phyloP scores from a whole-genome alignment of 2,113 vertebrate genomes.

The Lepisosteus oculatus region DNA sequence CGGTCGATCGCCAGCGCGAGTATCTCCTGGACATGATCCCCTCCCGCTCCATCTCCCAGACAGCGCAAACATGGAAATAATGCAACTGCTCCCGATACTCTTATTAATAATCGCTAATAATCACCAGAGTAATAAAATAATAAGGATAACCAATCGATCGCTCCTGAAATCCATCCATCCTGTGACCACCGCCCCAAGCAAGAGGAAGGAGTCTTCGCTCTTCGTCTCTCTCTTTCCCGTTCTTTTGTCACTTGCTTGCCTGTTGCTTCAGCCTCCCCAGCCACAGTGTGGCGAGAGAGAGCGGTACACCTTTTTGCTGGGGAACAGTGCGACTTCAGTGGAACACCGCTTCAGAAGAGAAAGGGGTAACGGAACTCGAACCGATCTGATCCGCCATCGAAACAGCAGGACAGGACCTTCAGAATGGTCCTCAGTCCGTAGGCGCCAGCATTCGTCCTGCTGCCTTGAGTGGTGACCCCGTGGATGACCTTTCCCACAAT shows the following conservation, averaged over 20 bases:
- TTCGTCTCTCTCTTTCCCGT: constrained; percentile 31
- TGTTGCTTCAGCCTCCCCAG: constrained; percentile 23
- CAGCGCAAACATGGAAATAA: constrained; percentile 94
- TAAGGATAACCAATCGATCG: constrained; percentile 34
- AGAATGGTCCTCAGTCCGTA: too few relatives aligned
- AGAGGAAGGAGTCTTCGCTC: background rate
- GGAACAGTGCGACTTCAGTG: too few relatives aligned
- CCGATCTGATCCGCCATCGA: too few relatives aligned
- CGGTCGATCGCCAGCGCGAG: constrained; percentile 92
- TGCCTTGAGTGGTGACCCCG: too few relatives aligned
- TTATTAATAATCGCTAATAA: constrained; percentile 52
- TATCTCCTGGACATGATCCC: constrained; percentile 98
- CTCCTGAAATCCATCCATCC: constrained; percentile 25
- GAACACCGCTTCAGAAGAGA: too few relatives aligned
- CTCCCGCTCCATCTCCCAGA: constrained; percentile 92
- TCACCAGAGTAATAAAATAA: constrained; percentile 11
- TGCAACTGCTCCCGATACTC: constrained; percentile 34
- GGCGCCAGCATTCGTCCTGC: too few relatives aligned
- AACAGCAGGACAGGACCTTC: too few relatives aligned
- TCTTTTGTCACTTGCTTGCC: constrained; percentile 24
- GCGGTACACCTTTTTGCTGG: too few relatives aligned
- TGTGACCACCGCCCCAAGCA: constrained; percentile 30
- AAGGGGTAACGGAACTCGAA: too few relatives aligned
- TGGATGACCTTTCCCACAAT: too few relatives aligned
- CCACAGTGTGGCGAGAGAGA: too few relatives aligned